phyloP scores from a whole-genome alignment of 1,140 invertebrate genomes.

The Cotesia chilonis region DNA sequence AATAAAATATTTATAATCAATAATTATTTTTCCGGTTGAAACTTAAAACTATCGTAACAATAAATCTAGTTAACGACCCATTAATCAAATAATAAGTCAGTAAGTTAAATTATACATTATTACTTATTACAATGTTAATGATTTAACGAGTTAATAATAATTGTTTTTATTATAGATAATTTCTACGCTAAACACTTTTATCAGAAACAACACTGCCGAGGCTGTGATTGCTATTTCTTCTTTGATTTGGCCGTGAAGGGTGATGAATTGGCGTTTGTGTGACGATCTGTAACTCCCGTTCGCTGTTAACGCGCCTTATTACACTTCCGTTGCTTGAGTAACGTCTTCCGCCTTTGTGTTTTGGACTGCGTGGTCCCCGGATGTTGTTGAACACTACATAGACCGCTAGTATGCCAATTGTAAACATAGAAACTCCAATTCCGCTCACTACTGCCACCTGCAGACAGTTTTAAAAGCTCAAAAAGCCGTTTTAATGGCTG shows the following conservation, averaged over 20 bases:
- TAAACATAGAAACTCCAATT: slow-evolving; percentile 59
- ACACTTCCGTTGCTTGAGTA: slow-evolving; percentile 48
- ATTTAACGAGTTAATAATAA: too few species aligned
- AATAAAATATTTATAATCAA: background rate
- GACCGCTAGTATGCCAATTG: slow-evolving; percentile 57
- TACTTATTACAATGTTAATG: too few species aligned
- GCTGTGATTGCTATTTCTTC: slow-evolving; percentile 47
- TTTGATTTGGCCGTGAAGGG: slow-evolving; percentile 38
- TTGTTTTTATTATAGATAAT: too few species aligned
- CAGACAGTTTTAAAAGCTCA: background rate
- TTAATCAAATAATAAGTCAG: background rate
- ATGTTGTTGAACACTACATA: slow-evolving; percentile 60
- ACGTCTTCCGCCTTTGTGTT: slow-evolving; percentile 42
- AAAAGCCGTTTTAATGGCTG: too few species aligned
- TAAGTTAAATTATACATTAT: slow-evolving; percentile 3
- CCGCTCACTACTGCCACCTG: slow-evolving; percentile 58
- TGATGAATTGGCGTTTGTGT: slow-evolving; percentile 22
- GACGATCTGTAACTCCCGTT: slow-evolving; percentile 45
- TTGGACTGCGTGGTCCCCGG: slow-evolving; percentile 46
- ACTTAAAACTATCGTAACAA: too few species aligned
- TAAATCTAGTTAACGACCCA: too few species aligned
- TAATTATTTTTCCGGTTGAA: background rate
- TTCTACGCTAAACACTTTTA: slow-evolving; percentile 48
- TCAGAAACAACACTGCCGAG: slow-evolving; percentile 50
- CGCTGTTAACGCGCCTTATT: slow-evolving; percentile 53